Evolutionary conservation across 2,797 vertebrate species (phyloP).

Genomic region (Pangasius mekongensis): DNA sequence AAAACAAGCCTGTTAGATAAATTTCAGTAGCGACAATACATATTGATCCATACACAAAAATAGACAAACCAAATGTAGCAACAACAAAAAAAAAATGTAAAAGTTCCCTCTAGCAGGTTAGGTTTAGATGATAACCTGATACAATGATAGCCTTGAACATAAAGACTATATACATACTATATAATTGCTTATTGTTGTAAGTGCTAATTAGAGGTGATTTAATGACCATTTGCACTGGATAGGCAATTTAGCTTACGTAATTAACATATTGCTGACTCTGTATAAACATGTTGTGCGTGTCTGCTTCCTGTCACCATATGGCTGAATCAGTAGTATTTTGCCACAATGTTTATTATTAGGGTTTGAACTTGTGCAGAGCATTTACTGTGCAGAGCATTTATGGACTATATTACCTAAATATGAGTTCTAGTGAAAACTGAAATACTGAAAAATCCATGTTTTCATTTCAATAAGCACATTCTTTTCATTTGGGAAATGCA

Average conservation of each 20-base stretch:
- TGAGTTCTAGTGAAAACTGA: not conserved
- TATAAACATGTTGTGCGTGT: constrained; percentile 6
- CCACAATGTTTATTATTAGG: not conserved
- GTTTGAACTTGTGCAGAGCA: not conserved
- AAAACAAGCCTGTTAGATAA: not conserved
- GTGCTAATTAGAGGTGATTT: constrained; percentile 8
- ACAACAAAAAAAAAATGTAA: not conserved
- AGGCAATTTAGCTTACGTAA: not conserved
- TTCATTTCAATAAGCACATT: not conserved
- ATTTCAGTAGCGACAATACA: constrained; percentile 42
- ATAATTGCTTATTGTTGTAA: not conserved
- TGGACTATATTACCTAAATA: not conserved
- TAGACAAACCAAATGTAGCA: constrained; percentile 51
- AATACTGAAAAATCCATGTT: not conserved
- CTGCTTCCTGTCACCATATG: not conserved
- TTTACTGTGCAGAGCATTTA: not conserved
- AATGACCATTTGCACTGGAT: not conserved
- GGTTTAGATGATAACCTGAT: not conserved
- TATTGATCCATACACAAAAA: constrained; percentile 53
- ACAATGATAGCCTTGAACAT: not conserved
- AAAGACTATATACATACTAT: not conserved
- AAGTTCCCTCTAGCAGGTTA: constrained; percentile 14
- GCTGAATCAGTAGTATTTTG: not conserved
- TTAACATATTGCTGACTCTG: constrained; percentile 4
- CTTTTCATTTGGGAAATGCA: not conserved